These are phyloP conservation scores for Lycaon pictus DNA, from an alignment of 2,113 vertebrate genomes.

Conservation along the genomic window DNA sequence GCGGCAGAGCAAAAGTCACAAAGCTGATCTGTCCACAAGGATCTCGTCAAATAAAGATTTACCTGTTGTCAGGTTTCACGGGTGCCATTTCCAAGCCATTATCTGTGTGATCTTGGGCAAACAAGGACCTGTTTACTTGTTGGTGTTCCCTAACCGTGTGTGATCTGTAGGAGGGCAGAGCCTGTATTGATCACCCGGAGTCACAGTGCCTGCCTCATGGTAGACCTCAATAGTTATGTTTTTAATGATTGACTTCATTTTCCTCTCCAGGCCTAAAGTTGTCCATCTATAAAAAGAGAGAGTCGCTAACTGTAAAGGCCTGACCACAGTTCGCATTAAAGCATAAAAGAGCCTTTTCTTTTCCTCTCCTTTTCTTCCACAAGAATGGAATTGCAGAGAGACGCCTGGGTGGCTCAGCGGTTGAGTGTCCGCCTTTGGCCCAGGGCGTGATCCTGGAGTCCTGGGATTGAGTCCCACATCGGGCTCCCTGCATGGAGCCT, in stretches of 20 bases:
- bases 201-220: neutral
- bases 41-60: constrained; percentile 1
- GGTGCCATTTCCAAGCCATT: neutral
- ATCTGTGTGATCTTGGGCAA: neutral
- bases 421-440: too few species aligned
- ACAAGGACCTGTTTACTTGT: neutral
- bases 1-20: neutral
- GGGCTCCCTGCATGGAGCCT: too few species aligned
- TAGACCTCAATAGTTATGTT: neutral
- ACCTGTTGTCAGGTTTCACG: neutral
- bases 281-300: neutral
- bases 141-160: neutral
- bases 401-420: too few species aligned
- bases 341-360: neutral
- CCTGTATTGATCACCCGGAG: neutral
- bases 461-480: too few species aligned
- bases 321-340: neutral
- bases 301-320: neutral
- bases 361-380: neutral
- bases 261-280: neutral
- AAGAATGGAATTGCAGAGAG: neutral
- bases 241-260: neutral
- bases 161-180: neutral
- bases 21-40: neutral
- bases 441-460: too few species aligned